Evolutionary conservation across 2,113 vertebrate species (phyloP).

Genomic region (Oncorhynchus gorbuscha): DNA sequence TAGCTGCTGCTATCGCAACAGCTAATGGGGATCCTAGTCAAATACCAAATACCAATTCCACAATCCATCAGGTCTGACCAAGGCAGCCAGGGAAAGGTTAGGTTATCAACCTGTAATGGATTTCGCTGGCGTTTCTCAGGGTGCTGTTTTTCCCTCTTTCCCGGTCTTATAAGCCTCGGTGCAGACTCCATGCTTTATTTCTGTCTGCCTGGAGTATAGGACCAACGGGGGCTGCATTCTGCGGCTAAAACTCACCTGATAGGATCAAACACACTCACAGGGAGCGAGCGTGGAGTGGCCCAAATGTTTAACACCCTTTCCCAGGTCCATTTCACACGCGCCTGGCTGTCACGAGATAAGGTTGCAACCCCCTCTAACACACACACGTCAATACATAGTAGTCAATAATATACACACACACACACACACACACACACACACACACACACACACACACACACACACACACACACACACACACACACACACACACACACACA

Average conservation of each 20-base stretch:
- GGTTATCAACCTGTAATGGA: slow-evolving; percentile 1
- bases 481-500: background rate
- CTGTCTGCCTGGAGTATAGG: background rate
- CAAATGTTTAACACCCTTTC: background rate
- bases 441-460: background rate
- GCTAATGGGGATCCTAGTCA: too few relatives aligned
- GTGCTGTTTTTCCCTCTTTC: background rate
- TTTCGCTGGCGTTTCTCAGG: background rate
- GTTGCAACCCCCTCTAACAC: background rate
- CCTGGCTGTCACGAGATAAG: slow-evolving; percentile 14
- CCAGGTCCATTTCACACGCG: background rate
- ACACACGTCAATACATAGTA: background rate
- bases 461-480: too few relatives aligned
- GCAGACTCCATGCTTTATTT: background rate
- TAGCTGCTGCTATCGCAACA: too few relatives aligned
- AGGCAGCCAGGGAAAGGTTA: slow-evolving; percentile 18
- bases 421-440: too few relatives aligned
- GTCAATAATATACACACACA: background rate
- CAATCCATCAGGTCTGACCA: slow-evolving; percentile 13
- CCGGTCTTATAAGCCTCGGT: background rate
- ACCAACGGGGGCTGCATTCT: too few relatives aligned
- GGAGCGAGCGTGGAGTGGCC: background rate
- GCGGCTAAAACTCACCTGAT: too few relatives aligned
- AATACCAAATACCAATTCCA: too few relatives aligned
- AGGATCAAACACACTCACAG: too few relatives aligned